Base-by-base conservation (phyloP, 2,888 invertebrate species). In the Drosophila ezoana region DNA sequence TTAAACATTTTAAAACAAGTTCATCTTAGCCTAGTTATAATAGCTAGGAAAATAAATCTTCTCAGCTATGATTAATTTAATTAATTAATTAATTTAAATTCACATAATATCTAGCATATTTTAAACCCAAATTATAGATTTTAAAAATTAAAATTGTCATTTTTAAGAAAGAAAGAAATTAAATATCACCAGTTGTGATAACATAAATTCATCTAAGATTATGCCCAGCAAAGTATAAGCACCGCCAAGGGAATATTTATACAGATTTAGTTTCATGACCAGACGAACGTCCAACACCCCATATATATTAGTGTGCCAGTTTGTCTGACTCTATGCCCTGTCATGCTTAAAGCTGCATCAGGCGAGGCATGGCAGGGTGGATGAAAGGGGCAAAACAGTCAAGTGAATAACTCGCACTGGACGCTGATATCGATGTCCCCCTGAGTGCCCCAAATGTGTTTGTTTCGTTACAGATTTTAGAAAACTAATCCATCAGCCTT, bases 401-500 rank as follows among this genome's bases (percentile, higher is more conserved):
- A 64, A 74, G 78, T 60, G 63, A 40, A 60, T 62, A 54, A 63
- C 70, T 62, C 66, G 58, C 54, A 79, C 63, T 79, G 60, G 72
- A 60, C 66, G 67, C 67, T 67, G 5, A 33, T 51, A 18, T 65
- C 32, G 47, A 38, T 54, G 35, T 35, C 32, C 20, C 35, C 44
- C 23, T 58, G 54, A 68, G 54, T 73, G 62, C 38, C 49, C 62
- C 52, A 48, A 60, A 70, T 75, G 69, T 60, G 41, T 47, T 52
- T 35, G 61, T 48, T 54, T 59, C 62, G 60, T 51, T 60, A 58
- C 58, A 45, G 58, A 51, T 68, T 64, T 72, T 60, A 57, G 74
- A 58, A 60, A 74, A 71, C 76, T 64, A 79, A 76, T 81, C 74
- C 68, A 76, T 81, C 74, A 79, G 74, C 48, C 48, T 59, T 78